Percentiles rank a stretch among this genome's conserved stretches.
Conservation (phyloP, 1,140 invertebrate genomes). For the Caligus rogercresseyi region DNA sequence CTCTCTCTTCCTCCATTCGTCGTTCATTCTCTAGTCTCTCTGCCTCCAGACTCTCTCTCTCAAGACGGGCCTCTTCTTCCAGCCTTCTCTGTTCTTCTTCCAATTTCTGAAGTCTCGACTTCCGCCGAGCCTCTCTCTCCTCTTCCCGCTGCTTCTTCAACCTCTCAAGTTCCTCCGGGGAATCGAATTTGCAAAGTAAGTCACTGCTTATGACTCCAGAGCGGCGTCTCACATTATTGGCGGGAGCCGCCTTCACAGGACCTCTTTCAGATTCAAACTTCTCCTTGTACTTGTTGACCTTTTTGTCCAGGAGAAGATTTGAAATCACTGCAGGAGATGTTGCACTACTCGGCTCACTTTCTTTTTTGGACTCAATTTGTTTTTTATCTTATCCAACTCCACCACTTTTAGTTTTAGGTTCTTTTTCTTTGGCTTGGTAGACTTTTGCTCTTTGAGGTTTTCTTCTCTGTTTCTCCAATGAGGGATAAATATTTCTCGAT, state of each 20-base stretch:
- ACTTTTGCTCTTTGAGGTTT: not conserved
- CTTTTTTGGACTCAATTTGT: not conserved
- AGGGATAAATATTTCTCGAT: not conserved
- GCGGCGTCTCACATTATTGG: not conserved
- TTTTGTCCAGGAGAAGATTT: not conserved
- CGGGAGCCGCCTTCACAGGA: not conserved
- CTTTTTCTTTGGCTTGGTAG: not conserved
- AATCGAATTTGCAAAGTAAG: not conserved
- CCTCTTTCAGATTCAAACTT: not conserved
- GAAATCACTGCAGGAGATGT: not conserved
- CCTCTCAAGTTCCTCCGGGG: not conserved
- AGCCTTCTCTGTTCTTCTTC: not conserved
- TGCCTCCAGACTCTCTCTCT: not conserved
- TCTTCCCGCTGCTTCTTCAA: not conserved
- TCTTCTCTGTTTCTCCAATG: not conserved
- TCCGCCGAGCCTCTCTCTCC: not conserved
- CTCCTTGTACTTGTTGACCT: not conserved
- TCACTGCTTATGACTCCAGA: not conserved
- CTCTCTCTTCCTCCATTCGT: not conserved
- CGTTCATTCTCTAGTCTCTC: not conserved
- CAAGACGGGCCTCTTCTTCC: not conserved
- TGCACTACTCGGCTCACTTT: not conserved
- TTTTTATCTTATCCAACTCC: not conserved
- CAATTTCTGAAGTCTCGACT: not conserved
- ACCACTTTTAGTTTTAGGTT: not conserved